Evolutionary conservation across 2,113 vertebrate species (phyloP).

Genomic region (Helogale parvula): DNA sequence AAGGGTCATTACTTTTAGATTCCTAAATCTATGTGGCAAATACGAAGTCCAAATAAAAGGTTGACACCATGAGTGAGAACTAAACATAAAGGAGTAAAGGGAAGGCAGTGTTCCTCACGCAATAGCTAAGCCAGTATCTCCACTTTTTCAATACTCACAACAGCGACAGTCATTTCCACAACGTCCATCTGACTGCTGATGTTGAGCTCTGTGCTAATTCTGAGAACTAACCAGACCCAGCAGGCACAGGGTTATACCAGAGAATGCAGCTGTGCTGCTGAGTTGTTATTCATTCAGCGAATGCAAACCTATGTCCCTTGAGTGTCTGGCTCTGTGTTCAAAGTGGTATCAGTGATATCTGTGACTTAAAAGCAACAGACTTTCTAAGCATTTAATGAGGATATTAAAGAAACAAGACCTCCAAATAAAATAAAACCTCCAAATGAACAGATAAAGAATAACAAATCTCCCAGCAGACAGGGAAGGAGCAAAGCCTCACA

Average conservation of each 20-base stretch:
- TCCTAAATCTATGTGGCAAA: not conserved
- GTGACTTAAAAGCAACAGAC: not conserved
- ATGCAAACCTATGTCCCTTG: not conserved
- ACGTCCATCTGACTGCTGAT: fast-evolving
- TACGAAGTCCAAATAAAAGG: not conserved
- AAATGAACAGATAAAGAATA: conserved; percentile 12
- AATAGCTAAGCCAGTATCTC: not conserved
- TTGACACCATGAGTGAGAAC: not conserved
- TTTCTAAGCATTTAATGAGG: conserved; percentile 61
- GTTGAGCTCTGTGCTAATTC: not conserved
- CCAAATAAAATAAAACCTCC: conserved; percentile 51
- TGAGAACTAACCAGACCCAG: not conserved
- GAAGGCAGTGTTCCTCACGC: not conserved
- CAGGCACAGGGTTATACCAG: not conserved
- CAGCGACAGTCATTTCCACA: not conserved
- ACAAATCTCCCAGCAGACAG: not conserved
- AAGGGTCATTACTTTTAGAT: not conserved
- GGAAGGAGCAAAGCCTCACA: not conserved
- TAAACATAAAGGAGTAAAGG: not conserved
- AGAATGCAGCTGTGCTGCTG: not conserved
- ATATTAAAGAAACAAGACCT: conserved; percentile 48
- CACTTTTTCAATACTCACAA: not conserved
- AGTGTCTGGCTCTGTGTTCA: not conserved
- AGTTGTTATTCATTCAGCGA: conserved; percentile 50
- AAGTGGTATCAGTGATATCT: not conserved